A percentile compares a stretch with the other conserved stretches of the same genome.
Evolutionary conservation across 2,113 vertebrate genomes (phyloP).

Genomic region (Hypomesus transpacificus): DNA sequence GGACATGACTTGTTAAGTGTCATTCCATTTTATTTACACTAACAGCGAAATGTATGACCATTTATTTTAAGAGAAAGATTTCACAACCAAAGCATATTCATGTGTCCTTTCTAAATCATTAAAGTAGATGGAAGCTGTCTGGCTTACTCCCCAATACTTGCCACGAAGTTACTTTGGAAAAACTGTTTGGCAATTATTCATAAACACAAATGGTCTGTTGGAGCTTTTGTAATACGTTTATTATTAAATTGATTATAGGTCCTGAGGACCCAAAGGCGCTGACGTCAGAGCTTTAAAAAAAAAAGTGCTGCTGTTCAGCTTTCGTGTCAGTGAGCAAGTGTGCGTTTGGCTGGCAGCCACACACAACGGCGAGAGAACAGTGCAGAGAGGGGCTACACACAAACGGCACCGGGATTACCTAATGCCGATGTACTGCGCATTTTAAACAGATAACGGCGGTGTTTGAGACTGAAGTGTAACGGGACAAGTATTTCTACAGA

Average conservation of each 20-base stretch:
- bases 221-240: no score
- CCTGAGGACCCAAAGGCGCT: no score
- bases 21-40: no score
- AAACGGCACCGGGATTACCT: not conserved
- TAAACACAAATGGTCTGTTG: no score
- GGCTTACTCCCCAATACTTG: no score
- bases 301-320: no score
- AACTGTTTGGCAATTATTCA: no score
- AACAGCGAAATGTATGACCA: no score
- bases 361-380: not conserved
- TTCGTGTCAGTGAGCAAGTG: not conserved
- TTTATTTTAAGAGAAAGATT: not conserved
- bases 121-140: no score
- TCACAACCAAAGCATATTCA: not conserved
- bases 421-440: conserved; percentile 14
- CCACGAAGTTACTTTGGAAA: no score
- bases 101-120: no score
- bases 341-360: not conserved
- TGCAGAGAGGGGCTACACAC: conserved; percentile 11
- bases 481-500: not conserved
- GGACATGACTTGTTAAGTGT: not conserved
- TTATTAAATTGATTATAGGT: no score
- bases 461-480: not conserved
- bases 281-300: not conserved
- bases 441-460: conserved; percentile 10